Evolutionary conservation across 2,113 vertebrate species (phyloP), one percentile per base, ranked within the genome.

Genomic region (Silurus meridionalis): DNA sequence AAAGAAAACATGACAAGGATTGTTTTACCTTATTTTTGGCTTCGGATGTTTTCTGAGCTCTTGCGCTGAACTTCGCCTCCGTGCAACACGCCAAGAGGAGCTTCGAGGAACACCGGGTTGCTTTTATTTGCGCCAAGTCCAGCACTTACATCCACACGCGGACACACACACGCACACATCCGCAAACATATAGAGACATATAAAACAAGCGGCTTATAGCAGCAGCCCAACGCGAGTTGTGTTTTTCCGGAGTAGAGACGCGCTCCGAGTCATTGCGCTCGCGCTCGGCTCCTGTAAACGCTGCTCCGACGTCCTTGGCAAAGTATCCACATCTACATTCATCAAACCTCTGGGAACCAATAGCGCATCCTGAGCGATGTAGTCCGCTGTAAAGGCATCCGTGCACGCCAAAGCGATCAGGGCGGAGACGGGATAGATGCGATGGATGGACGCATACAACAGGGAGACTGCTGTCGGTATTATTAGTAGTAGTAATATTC

Each of bases 231-330:
- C 57, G 15, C 48, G 72, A 80, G 50, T 58, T 80, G 50, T 84
- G 84, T 87, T 85, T 88, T 90, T 79, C 82, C 23, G 66, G 50
- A 80, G 78, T 80, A 58, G 78, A 80, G 78, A 80, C 78, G 78
- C 57, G 78, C 78, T 80, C 78, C 74, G 23, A 80, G 28, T 80
- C 78, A 61, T 80, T 80, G 78, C 78, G 57, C 78, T 57, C 78
- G 87, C 80, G 86, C 64, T 81, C 64, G 86, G 83, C 61, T 87
- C 80, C 8, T 82, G 72, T 88, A 83, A 37, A 83, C 75, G 66
- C 84, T 46, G 64, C 64, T 67, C 57, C 88, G 71, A 80, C 89
- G 91, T 90, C 91, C 90, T 91, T 91, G 89, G 86, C 74, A 83
- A 89, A 83, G 86, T 85, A 90, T 87, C 87, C 90, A 88, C 84